Conservation (phyloP, 2,888 invertebrate species). For the Latrodectus hesperus region DNA sequence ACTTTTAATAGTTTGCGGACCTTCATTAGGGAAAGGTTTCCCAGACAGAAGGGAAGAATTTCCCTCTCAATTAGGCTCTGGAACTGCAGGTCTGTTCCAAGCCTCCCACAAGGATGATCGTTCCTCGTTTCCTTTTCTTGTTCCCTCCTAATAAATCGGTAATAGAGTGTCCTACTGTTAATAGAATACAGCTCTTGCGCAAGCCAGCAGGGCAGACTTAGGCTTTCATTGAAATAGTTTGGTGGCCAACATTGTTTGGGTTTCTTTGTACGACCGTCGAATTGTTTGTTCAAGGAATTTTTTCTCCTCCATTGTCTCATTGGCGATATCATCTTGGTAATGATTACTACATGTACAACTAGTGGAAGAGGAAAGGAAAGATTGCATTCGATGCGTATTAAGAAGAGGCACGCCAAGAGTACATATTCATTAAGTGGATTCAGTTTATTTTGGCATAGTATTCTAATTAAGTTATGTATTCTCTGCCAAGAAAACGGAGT, state of each 20-base stretch:
- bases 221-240: conserved; percentile 1
- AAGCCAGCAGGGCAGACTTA: not conserved
- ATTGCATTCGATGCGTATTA: too few species aligned
- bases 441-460: too few species aligned
- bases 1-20: not conserved
- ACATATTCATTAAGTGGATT: too few species aligned
- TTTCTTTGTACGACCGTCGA: not conserved
- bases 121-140: conserved; percentile 5
- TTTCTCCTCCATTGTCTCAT: not conserved
- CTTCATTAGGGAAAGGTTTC: not conserved
- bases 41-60: conserved; percentile 10
- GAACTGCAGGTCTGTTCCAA: not conserved
- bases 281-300: not conserved
- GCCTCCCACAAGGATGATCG: not conserved
- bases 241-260: not conserved
- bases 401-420: too few species aligned
- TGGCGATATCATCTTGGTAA: not conserved
- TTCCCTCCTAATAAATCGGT: conserved; percentile 19
- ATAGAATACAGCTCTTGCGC: conserved; percentile 15
- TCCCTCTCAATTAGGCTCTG: conserved; percentile 21
- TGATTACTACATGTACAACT: not conserved
- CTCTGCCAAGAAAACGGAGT: too few species aligned
- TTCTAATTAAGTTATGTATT: too few species aligned
- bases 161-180: conserved; percentile 20
- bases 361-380: too few species aligned